Percentiles rank a stretch among this genome's conserved stretches.
phyloP scores from a whole-genome alignment of 2,888 invertebrate genomes.

The Cancer borealis region DNA sequence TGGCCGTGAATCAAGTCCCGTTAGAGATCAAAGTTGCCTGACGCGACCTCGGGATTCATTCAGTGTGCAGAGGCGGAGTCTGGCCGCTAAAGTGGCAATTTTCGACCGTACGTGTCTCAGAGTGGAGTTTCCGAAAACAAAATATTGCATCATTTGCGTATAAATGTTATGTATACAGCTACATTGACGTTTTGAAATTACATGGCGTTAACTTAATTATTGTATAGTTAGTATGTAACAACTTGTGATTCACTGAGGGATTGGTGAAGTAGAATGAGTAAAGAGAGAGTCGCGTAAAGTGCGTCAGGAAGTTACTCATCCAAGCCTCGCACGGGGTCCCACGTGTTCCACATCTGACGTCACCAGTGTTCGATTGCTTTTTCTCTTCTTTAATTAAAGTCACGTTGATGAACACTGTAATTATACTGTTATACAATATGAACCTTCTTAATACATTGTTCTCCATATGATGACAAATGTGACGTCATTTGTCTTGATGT shows the following conservation, averaged over 20 bases:
- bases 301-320: constrained; percentile 72
- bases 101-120: constrained; percentile 61
- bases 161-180: not conserved
- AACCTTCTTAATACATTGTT: not conserved
- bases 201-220: not conserved
- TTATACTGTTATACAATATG: not conserved
- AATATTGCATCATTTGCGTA: constrained; percentile 57
- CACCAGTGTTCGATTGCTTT: constrained; percentile 61
- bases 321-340: constrained; percentile 69
- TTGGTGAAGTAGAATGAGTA: not conserved
- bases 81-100: constrained; percentile 46
- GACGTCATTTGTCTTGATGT: not conserved
- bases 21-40: constrained; percentile 73
- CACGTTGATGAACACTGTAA: not conserved
- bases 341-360: constrained; percentile 62
- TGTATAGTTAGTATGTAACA: not conserved
- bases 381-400: not conserved
- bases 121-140: constrained; percentile 35
- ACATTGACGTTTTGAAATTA: not conserved
- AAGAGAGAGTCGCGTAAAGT: constrained; percentile 50
- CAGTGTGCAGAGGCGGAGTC: constrained; percentile 62
- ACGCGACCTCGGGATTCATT: constrained; percentile 71
- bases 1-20: constrained; percentile 67
- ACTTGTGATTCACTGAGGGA: not conserved
- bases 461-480: not conserved